Evolutionary conservation across 1,140 invertebrate species (phyloP), one percentile per base, ranked within the genome.

Genomic region (Coenobita brevimanus): DNA sequence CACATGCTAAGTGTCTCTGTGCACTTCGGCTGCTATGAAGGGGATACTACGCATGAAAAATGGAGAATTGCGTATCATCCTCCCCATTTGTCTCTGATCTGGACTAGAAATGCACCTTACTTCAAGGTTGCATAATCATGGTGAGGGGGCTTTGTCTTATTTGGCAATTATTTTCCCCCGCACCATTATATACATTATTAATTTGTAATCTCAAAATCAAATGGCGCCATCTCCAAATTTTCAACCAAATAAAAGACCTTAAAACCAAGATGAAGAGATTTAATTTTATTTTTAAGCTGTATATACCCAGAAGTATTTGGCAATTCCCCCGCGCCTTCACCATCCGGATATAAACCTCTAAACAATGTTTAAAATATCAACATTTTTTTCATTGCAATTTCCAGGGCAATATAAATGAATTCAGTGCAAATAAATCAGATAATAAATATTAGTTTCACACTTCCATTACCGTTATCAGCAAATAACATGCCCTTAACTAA

Each of bases 11-110:
- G 85, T 80, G 46, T 71, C 67, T 81, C 36, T 38, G 24, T 38
- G n/a, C 62, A 57, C 3, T 24, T 50, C 27, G 24, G 17, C 21
- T 30, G 27, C 64, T 54, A 81, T n/a, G 30, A 80, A 57, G 62
- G 38, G 38, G 64, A 24, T 41, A 87, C 85, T 87, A 87, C 85
- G 85, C 78, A 69, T 71, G 64, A 71, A 71, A 30, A 81, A 13
- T 4, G 43, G 76, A 81, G 85, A 69, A 87, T 87, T 81, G 85
- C 85, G 85, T 80, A 54, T 36, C 85, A 87, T 87, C 57, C 78
- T 81, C 76, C 36, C 67, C 27, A 30, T 30, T 36, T 3, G 10
- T 33, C 1, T 30, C 62, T 30, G 36, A 41, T 64, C 33, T 62
- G 36, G 2, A 2, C 33, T 41, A 38, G n/a, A 36, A 71, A 64